A percentile compares a stretch with the other conserved stretches of the same genome.
Conservation (phyloP, 2,888 invertebrate genomes). For the Sphaeridia pumilis region DNA sequence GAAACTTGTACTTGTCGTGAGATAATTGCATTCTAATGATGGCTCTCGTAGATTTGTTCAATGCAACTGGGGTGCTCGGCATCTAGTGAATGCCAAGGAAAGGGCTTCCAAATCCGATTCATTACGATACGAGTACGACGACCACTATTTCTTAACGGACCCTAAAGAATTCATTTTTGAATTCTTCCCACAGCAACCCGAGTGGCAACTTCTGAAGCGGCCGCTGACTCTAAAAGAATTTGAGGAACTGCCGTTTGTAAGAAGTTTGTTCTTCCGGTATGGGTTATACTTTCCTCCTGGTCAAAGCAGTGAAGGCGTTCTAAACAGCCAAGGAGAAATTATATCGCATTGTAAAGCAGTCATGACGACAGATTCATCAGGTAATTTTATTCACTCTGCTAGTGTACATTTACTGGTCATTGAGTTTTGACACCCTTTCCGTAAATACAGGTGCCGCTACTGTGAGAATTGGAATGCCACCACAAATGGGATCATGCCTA, state of each 20-base stretch:
- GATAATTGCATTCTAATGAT: too few species aligned
- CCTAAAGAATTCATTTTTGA: constrained; percentile 99
- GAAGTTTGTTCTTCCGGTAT: constrained; percentile 94
- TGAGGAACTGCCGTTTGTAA: constrained; percentile 92
- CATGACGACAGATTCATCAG: constrained; percentile 90
- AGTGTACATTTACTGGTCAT: too few species aligned
- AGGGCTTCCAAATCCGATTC: constrained; percentile 68
- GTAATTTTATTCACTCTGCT: too few species aligned
- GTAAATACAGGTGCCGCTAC: constrained; percentile 69
- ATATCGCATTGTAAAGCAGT: constrained; percentile 64
- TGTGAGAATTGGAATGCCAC: constrained; percentile 90
- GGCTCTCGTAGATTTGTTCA: constrained; percentile 84
- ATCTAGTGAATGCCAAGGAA: constrained; percentile 88
- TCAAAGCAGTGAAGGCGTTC: constrained; percentile 34
- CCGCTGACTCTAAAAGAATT: constrained; percentile 89
- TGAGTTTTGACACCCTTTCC: too few species aligned
- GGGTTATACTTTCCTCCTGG: constrained; percentile 79
- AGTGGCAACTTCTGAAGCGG: constrained; percentile 93
- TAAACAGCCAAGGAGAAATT: constrained; percentile 32
- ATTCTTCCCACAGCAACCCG: constrained; percentile 90
- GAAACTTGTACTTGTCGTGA: too few species aligned
- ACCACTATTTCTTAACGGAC: constrained; percentile 98
- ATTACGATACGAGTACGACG: constrained; percentile 92
- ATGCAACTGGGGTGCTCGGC: constrained; percentile 98
- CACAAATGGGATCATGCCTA: constrained; percentile 86